These are phyloP conservation scores for Dicycla oo DNA, from an alignment of 2,888 invertebrate species.

Conservation along the genomic window DNA sequence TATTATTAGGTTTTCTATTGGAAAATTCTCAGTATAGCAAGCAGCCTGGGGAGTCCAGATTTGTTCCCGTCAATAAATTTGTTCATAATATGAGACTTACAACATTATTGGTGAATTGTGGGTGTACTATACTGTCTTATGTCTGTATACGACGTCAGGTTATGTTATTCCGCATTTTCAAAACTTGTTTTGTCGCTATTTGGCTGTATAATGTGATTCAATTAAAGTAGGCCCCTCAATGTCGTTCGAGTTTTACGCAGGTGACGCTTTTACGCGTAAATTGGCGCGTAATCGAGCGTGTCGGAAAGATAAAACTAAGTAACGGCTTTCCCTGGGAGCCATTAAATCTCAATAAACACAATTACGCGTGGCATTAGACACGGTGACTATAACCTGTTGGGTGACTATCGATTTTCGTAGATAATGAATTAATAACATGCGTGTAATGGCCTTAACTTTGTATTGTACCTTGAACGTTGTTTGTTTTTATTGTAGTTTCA, in stretches of 20 bases:
- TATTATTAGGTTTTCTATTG: not conserved
- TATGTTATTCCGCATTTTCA: not conserved
- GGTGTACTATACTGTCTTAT: not conserved
- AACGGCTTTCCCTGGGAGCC: slow-evolving; percentile 62
- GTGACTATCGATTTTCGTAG: slow-evolving; percentile 60
- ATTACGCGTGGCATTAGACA: slow-evolving; percentile 49
- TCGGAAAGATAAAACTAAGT: slow-evolving; percentile 53
- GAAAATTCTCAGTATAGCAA: not conserved
- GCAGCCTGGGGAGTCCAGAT: not conserved
- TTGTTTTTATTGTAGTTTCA: slow-evolving; percentile 1
- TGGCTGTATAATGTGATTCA: not conserved
- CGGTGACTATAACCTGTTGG: slow-evolving; percentile 47
- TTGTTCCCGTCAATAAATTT: not conserved
- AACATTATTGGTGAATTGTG: not conserved
- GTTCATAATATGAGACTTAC: not conserved
- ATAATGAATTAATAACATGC: slow-evolving; percentile 59
- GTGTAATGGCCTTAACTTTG: slow-evolving; percentile 44
- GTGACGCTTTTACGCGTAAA: slow-evolving; percentile 43
- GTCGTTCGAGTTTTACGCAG: slow-evolving; percentile 12
- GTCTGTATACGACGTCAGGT: not conserved
- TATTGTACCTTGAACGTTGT: slow-evolving; percentile 5
- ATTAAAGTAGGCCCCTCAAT: slow-evolving; percentile 15
- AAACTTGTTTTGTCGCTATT: not conserved
- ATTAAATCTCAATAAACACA: slow-evolving; percentile 64
- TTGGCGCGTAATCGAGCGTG: slow-evolving; percentile 57